Conservation (phyloP, 2,797 vertebrate genomes). For the Danio aesculapii region DNA sequence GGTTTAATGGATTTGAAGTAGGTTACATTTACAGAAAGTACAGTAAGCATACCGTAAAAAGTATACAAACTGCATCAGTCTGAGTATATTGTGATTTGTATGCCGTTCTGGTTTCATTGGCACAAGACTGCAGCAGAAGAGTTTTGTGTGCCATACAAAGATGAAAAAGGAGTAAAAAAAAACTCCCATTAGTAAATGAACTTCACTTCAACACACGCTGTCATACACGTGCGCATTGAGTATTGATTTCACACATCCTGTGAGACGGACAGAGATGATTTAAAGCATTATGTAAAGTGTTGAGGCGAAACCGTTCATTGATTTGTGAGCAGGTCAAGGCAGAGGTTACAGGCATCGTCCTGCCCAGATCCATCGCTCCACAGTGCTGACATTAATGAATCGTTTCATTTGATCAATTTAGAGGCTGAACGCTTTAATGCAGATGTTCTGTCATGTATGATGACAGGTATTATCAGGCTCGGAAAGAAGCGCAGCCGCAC, state of each 20-base stretch:
- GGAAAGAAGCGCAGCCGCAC: not conserved
- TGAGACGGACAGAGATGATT: conserved; percentile 66
- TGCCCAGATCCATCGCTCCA: conserved; percentile 49
- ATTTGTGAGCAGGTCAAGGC: conserved; percentile 69
- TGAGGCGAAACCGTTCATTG: conserved; percentile 62
- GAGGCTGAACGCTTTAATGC: conserved; percentile 23
- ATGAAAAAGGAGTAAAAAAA: conserved; percentile 45
- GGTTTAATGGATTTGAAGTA: too few relatives aligned
- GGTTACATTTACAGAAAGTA: not conserved
- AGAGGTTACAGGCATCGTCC: conserved; percentile 62
- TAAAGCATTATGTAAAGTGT: conserved; percentile 75
- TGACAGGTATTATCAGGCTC: conserved; percentile 29
- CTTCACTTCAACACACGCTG: conserved; percentile 22
- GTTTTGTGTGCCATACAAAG: conserved; percentile 18
- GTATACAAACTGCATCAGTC: not conserved
- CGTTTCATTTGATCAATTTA: conserved; percentile 45
- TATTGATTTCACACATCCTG: conserved; percentile 72
- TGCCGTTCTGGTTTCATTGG: not conserved
- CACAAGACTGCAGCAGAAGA: conserved; percentile 14
- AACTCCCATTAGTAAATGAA: conserved; percentile 57
- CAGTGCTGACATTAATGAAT: conserved; percentile 48
- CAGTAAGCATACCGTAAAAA: not conserved
- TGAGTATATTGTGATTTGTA: not conserved
- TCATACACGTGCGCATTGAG: conserved; percentile 66
- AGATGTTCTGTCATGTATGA: conserved; percentile 24